Percentiles rank a stretch among this genome's conserved stretches.
These are phyloP conservation scores for Dryas iulia DNA, from an alignment of 1,140 invertebrate genomes.

Conservation along the genomic window DNA sequence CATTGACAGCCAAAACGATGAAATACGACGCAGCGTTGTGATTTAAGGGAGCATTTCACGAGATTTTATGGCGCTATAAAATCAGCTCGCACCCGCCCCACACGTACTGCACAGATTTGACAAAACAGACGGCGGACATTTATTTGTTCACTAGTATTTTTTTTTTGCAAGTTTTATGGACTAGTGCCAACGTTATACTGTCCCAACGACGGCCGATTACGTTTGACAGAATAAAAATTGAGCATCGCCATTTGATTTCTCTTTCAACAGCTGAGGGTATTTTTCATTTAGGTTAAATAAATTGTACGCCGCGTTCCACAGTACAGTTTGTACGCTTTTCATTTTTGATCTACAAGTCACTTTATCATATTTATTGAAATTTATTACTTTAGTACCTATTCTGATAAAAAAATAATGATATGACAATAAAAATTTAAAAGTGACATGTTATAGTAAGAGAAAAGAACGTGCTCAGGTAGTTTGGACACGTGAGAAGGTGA, in stretches of 20 bases:
- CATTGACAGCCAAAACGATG: constrained; percentile 79
- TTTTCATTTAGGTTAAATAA: constrained; percentile 26
- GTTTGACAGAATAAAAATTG: constrained; percentile 49
- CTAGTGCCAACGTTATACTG: constrained; percentile 60
- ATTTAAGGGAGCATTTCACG: constrained; percentile 77
- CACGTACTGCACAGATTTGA: constrained; percentile 77
- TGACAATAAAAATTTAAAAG: too few relatives aligned
- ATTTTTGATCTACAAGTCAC: neutral
- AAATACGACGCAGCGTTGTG: constrained; percentile 76
- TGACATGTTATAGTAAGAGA: too few relatives aligned
- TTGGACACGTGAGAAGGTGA: too few relatives aligned
- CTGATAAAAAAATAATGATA: too few relatives aligned
- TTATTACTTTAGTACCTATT: too few relatives aligned
- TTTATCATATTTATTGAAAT: neutral
- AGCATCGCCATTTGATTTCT: constrained; percentile 40
- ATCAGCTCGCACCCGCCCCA: constrained; percentile 57
- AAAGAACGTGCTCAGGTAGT: too few relatives aligned
- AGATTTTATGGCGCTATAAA: constrained; percentile 79
- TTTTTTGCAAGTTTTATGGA: constrained; percentile 76
- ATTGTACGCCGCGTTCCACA: neutral
- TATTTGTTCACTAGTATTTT: constrained; percentile 75
- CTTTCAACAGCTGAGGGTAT: constrained; percentile 28
- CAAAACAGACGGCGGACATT: constrained; percentile 78
- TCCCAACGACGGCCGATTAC: constrained; percentile 42
- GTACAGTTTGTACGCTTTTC: neutral